Conservation (phyloP, 1,140 invertebrate genomes). For the Pseudoatta argentina region DNA sequence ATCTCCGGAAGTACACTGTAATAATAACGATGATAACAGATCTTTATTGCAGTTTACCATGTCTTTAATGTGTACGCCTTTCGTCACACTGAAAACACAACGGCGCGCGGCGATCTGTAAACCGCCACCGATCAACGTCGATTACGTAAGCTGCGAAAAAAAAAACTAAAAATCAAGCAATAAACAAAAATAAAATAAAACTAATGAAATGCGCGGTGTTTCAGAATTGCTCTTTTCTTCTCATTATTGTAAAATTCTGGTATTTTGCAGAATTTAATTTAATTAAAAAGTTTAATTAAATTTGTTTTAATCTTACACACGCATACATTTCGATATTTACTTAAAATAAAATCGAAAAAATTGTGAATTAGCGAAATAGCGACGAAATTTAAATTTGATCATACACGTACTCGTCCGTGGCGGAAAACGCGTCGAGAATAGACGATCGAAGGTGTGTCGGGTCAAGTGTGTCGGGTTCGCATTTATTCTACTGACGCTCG, state of each 20-base stretch:
- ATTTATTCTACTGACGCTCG: background rate
- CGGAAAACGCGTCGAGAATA: background rate
- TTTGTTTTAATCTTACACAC: background rate
- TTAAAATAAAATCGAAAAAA: too few relatives aligned
- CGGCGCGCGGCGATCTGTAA: background rate
- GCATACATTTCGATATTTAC: too few relatives aligned
- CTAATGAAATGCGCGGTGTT: background rate
- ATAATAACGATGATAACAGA: slow-evolving; percentile 51
- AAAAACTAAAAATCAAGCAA: background rate
- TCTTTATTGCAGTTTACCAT: slow-evolving; percentile 52
- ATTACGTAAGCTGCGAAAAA: background rate
- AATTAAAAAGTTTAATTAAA: slow-evolving; percentile 12
- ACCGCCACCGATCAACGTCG: background rate
- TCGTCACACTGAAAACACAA: slow-evolving; percentile 24
- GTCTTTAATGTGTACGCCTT: slow-evolving; percentile 26
- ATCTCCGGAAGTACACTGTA: slow-evolving; percentile 28
- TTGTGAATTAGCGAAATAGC: background rate
- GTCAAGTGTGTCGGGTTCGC: background rate
- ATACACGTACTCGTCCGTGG: background rate
- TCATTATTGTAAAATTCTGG: background rate
- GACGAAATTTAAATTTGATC: background rate
- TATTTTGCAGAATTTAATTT: background rate
- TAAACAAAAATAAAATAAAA: background rate
- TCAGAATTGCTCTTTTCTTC: background rate
- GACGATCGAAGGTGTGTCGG: background rate